These are phyloP conservation scores for Standfussiana lucernea DNA, from an alignment of 2,888 invertebrate species.

Conservation along the genomic window DNA sequence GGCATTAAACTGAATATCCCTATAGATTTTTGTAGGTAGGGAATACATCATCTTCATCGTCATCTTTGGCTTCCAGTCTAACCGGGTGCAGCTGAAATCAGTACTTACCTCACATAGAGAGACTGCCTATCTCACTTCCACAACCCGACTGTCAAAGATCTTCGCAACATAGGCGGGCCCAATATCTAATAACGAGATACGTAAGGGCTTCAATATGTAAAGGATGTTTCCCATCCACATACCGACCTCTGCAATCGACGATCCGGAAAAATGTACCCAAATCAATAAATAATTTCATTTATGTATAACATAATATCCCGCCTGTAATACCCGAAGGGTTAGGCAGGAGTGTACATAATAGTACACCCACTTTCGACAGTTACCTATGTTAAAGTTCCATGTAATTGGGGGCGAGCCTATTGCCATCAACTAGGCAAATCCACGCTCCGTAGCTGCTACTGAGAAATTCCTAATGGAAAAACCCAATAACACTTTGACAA, in stretches of 20 bases:
- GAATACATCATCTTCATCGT: background rate
- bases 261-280: background rate
- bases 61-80: background rate
- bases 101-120: background rate
- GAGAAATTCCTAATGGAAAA: background rate
- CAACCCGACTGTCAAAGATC: background rate
- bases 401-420: too few relatives aligned
- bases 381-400: too few relatives aligned
- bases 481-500: background rate
- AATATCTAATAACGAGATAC: too few relatives aligned
- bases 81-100: background rate
- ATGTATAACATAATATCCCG: too few relatives aligned
- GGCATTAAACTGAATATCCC: background rate
- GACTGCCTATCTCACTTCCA: background rate
- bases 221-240: background rate
- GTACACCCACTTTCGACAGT: too few relatives aligned
- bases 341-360: too few relatives aligned
- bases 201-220: too few relatives aligned
- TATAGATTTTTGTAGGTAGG: background rate
- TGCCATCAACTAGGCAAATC: too few relatives aligned
- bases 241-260: background rate
- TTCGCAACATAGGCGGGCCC: background rate
- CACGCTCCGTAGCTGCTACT: background rate
- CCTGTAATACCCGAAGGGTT: background rate
- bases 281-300: too few relatives aligned